These are phyloP conservation scores for Brachyalestes nurse DNA, from an alignment of 2,797 vertebrate species.

Conservation along the genomic window DNA sequence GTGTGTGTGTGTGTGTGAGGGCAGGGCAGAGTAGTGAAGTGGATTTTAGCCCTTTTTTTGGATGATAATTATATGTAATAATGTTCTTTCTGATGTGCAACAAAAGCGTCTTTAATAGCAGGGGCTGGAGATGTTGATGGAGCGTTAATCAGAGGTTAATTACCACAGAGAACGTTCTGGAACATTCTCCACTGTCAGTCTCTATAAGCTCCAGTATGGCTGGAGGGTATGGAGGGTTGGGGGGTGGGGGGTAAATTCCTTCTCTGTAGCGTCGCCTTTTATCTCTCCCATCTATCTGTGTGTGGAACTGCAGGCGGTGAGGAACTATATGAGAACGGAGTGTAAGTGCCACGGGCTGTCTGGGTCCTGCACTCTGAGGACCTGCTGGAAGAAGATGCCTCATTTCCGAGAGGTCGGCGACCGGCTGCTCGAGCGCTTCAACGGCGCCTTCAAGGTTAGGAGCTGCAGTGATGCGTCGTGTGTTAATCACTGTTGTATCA, in stretches of 20 bases:
- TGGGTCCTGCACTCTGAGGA: constrained; percentile 93
- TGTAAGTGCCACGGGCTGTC: constrained; percentile 98
- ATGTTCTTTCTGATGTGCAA: constrained; percentile 1
- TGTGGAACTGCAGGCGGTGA: constrained; percentile 84
- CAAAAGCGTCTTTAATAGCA: constrained; percentile 34
- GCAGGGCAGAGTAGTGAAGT: constrained; percentile 52
- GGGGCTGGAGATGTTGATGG: constrained; percentile 25
- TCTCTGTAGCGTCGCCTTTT: constrained; percentile 79
- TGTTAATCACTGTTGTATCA: background rate
- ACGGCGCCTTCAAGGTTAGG: constrained; percentile 78
- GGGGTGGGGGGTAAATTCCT: constrained; percentile 76
- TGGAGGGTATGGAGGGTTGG: constrained; percentile 73
- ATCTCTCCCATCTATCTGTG: constrained; percentile 80
- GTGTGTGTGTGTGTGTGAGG: constrained; percentile 9
- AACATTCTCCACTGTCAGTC: constrained; percentile 71
- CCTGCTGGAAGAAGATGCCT: constrained; percentile 98
- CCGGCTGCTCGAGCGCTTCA: constrained; percentile 92
- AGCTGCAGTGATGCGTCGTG: background rate
- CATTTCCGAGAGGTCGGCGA: constrained; percentile 95
- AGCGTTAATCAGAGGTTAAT: constrained; percentile 79
- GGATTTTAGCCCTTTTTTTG: constrained; percentile 67
- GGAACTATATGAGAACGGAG: constrained; percentile 95
- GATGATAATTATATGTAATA: constrained; percentile 47
- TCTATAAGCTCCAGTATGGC: constrained; percentile 78
- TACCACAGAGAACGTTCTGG: constrained; percentile 68